Evolutionary conservation across 1,140 invertebrate species (phyloP).

Genomic region (Diuraphis noxia): DNA sequence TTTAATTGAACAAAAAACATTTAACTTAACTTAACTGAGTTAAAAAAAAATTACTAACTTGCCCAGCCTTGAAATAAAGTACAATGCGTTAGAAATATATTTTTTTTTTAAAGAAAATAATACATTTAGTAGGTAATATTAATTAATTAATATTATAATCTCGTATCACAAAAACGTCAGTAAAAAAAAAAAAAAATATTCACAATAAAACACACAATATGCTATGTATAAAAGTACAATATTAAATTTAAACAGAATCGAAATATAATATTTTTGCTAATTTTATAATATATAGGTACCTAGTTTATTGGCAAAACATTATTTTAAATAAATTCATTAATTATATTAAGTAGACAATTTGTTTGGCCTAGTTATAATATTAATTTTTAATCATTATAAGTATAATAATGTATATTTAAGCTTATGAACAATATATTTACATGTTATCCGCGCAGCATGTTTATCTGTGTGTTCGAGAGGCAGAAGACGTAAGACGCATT

Average conservation of each 20-base stretch:
- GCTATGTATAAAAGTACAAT: constrained; percentile 42
- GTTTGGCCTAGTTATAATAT: constrained; percentile 13
- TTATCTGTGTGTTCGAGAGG: constrained; percentile 52
- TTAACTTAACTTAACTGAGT: no score
- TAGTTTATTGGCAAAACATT: constrained; percentile 1
- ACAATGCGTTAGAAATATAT: constrained; percentile 12
- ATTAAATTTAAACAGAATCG: constrained; percentile 9
- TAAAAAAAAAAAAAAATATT: constrained; percentile 51
- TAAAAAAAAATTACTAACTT: neutral
- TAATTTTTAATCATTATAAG: constrained; percentile 18
- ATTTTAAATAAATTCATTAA: neutral
- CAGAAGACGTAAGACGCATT: neutral
- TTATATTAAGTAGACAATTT: constrained; percentile 19
- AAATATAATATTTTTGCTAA: constrained; percentile 8
- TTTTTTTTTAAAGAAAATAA: constrained; percentile 17
- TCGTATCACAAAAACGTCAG: constrained; percentile 51
- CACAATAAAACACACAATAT: constrained; percentile 47
- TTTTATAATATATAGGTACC: neutral
- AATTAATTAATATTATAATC: constrained; percentile 45
- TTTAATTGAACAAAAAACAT: no score
- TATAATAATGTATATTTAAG: neutral
- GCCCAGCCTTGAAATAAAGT: neutral
- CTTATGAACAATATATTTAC: constrained; percentile 51
- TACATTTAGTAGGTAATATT: constrained; percentile 42
- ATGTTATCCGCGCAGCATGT: neutral